Evolutionary conservation across 2,797 vertebrate genomes (phyloP), one percentile per base, ranked within the genome.

Genomic region (Acrossocheilus wenchowensis): DNA sequence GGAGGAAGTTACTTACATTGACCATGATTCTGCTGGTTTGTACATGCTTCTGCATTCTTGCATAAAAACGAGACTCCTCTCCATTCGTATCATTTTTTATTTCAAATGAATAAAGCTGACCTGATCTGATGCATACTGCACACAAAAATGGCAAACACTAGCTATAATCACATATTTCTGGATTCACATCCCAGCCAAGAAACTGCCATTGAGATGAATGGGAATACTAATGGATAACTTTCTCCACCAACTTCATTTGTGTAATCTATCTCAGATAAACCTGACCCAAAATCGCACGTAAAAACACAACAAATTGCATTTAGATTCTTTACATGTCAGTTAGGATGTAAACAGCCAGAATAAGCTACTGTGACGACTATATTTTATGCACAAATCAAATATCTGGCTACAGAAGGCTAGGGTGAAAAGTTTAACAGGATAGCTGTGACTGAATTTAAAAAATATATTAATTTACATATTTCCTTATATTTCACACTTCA

Each of bases 401-500:
- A 12, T 77, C 60, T 66, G 43, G 34, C 34, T 69, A 36, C n/a
- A 36, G 77, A 26, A 43, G 15, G n/a, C n/a, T 52, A 41, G 30
- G 57, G 36, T 81, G 88, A 89, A 83, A 86, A 72, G 87, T 73
- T 1, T 2, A 83, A 71, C 85, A 30, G 83, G 62, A 78, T 54
- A 68, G 12, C 69, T 79, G 23, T 72, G 43, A 87, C 90, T 87
- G 88, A 91, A 88, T 77, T 69, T 11, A 74, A 19, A 84, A 78
- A 69, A 36, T 21, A 19, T 90, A 41, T 30, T 15, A 5, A 79
- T 60, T 45, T 45, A 30, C 57, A 64, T 45, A 80, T 64, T 45
- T 64, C 45, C 57, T 26, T 79, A 74, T 92, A 84, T 91, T 90
- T 88, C 91, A 91, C 90, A 93, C 90, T 92, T 94, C 91, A 94